These are phyloP conservation scores for Pseudochirops corinnae DNA, from an alignment of 2,797 vertebrate genomes.

Conservation along the genomic window DNA sequence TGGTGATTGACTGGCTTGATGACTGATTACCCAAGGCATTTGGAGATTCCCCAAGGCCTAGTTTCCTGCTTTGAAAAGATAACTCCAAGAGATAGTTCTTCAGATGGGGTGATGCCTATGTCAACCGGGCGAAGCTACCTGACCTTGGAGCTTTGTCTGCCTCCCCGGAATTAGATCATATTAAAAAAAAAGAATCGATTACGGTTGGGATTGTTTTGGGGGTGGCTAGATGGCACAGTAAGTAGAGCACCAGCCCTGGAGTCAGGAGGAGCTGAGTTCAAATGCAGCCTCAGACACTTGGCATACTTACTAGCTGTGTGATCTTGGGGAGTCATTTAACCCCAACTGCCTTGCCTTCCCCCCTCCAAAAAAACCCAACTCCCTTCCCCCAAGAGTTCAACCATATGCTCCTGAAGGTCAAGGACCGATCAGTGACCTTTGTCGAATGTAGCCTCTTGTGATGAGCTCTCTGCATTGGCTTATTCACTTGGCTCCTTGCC, in stretches of 20 bases:
- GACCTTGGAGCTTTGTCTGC: background rate
- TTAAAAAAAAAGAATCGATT: too few species aligned
- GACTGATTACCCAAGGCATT: background rate
- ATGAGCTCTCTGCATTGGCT: background rate
- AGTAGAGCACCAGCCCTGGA: too few species aligned
- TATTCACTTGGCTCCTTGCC: background rate
- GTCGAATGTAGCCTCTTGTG: background rate
- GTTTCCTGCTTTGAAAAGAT: background rate
- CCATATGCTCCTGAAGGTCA: conserved; percentile 25
- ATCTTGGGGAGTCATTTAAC: too few species aligned
- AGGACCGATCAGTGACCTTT: conserved; percentile 19
- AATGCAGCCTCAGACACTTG: too few species aligned
- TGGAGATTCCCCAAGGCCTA: background rate
- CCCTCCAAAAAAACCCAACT: too few species aligned
- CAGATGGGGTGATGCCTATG: background rate
- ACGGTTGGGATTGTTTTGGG: too few species aligned
- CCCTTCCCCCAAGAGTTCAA: background rate
- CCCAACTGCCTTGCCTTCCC: too few species aligned
- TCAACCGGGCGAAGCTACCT: background rate
- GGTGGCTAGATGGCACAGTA: too few species aligned
- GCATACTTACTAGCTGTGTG: too few species aligned
- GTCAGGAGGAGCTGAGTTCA: too few species aligned
- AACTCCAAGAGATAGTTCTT: background rate
- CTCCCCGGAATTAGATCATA: background rate
- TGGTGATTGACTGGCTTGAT: background rate